These are phyloP conservation scores for Dasysyrphus albostriatus DNA, from an alignment of 2,888 invertebrate species.

Conservation along the genomic window DNA sequence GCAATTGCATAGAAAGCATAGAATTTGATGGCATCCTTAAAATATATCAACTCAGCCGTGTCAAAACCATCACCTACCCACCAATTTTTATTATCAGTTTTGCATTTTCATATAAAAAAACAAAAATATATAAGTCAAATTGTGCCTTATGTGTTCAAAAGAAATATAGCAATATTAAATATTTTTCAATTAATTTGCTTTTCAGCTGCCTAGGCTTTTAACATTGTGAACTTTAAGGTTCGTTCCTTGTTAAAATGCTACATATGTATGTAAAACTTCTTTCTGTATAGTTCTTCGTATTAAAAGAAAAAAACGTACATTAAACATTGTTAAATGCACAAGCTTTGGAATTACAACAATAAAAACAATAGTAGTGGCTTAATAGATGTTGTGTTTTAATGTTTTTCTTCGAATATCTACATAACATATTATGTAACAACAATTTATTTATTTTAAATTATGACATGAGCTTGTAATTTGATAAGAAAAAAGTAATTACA, in stretches of 20 bases:
- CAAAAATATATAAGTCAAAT: slow-evolving; percentile 40
- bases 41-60: slow-evolving; percentile 5
- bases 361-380: slow-evolving; percentile 29
- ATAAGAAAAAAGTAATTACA: too few relatives aligned
- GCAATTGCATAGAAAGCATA: too few relatives aligned
- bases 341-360: slow-evolving; percentile 43
- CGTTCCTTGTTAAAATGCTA: slow-evolving; percentile 36
- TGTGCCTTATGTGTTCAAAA: slow-evolving; percentile 54
- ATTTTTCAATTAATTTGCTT: slow-evolving; percentile 64
- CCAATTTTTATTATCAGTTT: slow-evolving; percentile 45
- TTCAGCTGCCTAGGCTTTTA: slow-evolving; percentile 68
- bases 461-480: too few relatives aligned
- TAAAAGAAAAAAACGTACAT: slow-evolving; percentile 10
- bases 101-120: slow-evolving; percentile 52
- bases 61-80: slow-evolving; percentile 29
- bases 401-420: background rate
- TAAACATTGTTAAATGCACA: slow-evolving; percentile 55
- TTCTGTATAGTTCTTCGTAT: slow-evolving; percentile 31
- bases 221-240: slow-evolving; percentile 46
- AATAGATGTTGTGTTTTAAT: slow-evolving; percentile 15
- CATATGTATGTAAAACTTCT: slow-evolving; percentile 26
- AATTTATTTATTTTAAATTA: too few relatives aligned
- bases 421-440: too few relatives aligned
- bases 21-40: slow-evolving; percentile 3
- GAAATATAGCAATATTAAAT: slow-evolving; percentile 16